Evolutionary conservation across 2,888 invertebrate species (phyloP), one percentile per base, ranked within the genome.

Genomic region (Perizoma affinitatum): DNA sequence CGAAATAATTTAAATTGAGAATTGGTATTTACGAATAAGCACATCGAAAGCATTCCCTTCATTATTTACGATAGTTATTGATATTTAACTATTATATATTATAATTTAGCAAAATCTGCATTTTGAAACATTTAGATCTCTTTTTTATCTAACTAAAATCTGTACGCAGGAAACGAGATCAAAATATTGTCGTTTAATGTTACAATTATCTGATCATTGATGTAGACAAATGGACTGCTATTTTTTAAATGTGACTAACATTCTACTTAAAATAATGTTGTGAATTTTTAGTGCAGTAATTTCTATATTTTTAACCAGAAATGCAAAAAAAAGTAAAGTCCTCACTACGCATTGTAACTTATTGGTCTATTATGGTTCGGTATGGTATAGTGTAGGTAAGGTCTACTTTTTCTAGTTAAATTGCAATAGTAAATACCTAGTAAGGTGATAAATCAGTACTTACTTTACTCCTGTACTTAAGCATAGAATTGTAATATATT

Each of bases 401-500:
- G 50, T 60, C 42, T 50, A 35, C 58, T 53, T 57, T 55, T 42
- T 47, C 34, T 38, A 60, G 40, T 53, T 54, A 38, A 11, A 52
- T 38, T 54, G 41, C 57, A 61, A 61, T 57, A 62, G 58, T 47
- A 46, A 43, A 38, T 50, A 50, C 54, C 5, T 38, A 38, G 5
- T 45, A 49, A 45, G 53, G 58, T 54, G 51, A 60, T 58, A 58
- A 63, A 55, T 42, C 36, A 58, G 70, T 69, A 72, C 68, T 62
- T 65, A 66, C 42, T 58, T 57, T 54, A 66, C 62, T 54, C 36
- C 71, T 67, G 79, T 78, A 79, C 76, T 76, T 78, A 78, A 69
- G 73, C 64, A 85, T 86, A 86, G 80, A 82, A 76, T 78, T 88
- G 88, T 90, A 87, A 86, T 85, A 89, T 90, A 88, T 89, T 87